These are phyloP conservation scores for Aselliscus stoliczkanus DNA, from an alignment of 2,797 vertebrate species.

Conservation along the genomic window DNA sequence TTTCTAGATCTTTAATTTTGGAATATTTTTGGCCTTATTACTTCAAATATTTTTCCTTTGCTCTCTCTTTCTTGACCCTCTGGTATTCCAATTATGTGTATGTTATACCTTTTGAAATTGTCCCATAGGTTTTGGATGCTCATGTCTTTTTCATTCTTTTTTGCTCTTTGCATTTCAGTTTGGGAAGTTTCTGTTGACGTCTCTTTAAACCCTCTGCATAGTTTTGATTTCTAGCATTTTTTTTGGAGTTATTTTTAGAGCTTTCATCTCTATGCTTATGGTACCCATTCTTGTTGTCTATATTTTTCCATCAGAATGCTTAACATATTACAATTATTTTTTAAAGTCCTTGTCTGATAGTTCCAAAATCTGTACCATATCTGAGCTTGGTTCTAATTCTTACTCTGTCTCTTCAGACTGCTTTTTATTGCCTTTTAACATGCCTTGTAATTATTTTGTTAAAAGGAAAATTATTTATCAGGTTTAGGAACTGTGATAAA, in stretches of 20 bases:
- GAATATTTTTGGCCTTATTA: neutral
- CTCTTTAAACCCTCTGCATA: neutral
- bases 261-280: neutral
- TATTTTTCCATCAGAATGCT: neutral
- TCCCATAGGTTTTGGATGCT: neutral
- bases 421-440: neutral
- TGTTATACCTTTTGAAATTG: neutral
- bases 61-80: neutral
- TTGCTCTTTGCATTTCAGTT: neutral
- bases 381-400: neutral
- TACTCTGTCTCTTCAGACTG: neutral
- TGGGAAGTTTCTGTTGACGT: neutral
- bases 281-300: neutral
- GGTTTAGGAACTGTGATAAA: neutral
- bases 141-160: neutral
- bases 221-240: neutral
- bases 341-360: too few relatives aligned
- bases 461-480: neutral
- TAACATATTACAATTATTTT: neutral
- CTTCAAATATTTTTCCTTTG: neutral
- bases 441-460: neutral
- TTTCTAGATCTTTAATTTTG: neutral
- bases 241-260: neutral
- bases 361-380: neutral
- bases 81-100: neutral